phyloP scores from a whole-genome alignment of 1,140 invertebrate species.

The Choristoneura fumiferana region DNA sequence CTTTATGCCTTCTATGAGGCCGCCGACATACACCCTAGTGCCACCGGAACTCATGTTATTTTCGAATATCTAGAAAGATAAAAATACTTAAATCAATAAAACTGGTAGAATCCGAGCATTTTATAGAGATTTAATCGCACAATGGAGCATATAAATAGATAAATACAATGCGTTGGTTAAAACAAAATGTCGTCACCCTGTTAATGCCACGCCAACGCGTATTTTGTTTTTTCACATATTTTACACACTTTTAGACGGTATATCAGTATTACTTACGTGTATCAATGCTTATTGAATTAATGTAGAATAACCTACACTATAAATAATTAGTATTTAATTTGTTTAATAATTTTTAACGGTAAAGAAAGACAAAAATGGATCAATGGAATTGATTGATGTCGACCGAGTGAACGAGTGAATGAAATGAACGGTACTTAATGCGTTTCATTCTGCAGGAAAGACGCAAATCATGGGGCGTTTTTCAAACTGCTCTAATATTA shows the following conservation, averaged over 20 bases:
- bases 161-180: conserved; percentile 65
- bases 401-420: conserved; percentile 39
- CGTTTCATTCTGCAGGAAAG: neutral
- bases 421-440: conserved; percentile 32
- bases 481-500: neutral
- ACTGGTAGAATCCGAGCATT: no score
- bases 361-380: conserved; percentile 49
- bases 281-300: conserved; percentile 32
- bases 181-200: conserved; percentile 71
- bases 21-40: conserved; percentile 91
- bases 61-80: conserved; percentile 50
- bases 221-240: conserved; percentile 3
- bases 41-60: conserved; percentile 76
- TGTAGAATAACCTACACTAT: conserved; percentile 15
- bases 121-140: conserved; percentile 4
- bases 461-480: conserved; percentile 1
- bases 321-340: conserved; percentile 16
- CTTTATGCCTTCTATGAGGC: conserved; percentile 89
- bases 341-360: conserved; percentile 9
- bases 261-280: conserved; percentile 50
- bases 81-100: conserved; percentile 18
- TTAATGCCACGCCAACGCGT: conserved; percentile 52
- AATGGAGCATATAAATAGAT: conserved; percentile 43
- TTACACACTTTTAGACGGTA: neutral
- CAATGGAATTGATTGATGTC: conserved; percentile 51